phyloP scores from a whole-genome alignment of 37 sponge, comb jelly and placozoan genomes.

The Beroe forskalii region DNA sequence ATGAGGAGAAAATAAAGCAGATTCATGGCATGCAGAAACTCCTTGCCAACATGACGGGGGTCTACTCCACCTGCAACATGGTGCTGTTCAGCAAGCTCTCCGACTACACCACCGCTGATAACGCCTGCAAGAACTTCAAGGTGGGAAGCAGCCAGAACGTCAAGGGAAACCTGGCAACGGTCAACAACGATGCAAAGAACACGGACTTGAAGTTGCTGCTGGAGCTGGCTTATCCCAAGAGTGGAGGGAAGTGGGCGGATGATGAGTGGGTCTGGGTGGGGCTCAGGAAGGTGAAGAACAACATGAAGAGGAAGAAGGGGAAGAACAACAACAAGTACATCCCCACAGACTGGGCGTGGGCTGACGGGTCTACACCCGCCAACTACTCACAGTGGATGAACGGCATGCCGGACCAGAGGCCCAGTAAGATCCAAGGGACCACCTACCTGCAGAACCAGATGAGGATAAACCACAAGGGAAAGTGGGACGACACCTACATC shows the following conservation, averaged over 20 bases:
- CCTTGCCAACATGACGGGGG: neutral
- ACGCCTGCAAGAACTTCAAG: constrained; percentile 14
- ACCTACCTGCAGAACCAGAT: constrained; percentile 59
- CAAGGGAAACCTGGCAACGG: constrained; percentile 30
- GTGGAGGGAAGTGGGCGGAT: neutral
- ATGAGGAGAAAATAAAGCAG: neutral
- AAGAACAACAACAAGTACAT: constrained; percentile 10
- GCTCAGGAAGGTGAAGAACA: constrained; percentile 52
- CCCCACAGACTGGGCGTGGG: constrained; percentile 37
- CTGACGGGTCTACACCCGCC: constrained; percentile 2
- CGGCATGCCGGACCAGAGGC: constrained; percentile 3
- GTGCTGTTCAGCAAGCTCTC: constrained; percentile 13
- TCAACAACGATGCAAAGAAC: constrained; percentile 39
- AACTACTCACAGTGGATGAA: constrained; percentile 19
- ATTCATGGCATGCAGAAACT: neutral
- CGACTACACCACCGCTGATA: constrained; percentile 35
- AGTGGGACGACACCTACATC: constrained; percentile 54
- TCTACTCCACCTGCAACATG: constrained; percentile 41
- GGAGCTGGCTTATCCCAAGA: constrained; percentile 5
- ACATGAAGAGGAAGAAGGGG: neutral
- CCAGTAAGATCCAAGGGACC: neutral
- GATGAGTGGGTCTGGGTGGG: constrained; percentile 60
- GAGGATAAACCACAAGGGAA: constrained; percentile 42
- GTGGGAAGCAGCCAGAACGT: neutral
- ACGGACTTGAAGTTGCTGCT: constrained; percentile 5